phyloP scores from a whole-genome alignment of 2,113 vertebrate genomes.

The Cranoglanis bouderius region DNA sequence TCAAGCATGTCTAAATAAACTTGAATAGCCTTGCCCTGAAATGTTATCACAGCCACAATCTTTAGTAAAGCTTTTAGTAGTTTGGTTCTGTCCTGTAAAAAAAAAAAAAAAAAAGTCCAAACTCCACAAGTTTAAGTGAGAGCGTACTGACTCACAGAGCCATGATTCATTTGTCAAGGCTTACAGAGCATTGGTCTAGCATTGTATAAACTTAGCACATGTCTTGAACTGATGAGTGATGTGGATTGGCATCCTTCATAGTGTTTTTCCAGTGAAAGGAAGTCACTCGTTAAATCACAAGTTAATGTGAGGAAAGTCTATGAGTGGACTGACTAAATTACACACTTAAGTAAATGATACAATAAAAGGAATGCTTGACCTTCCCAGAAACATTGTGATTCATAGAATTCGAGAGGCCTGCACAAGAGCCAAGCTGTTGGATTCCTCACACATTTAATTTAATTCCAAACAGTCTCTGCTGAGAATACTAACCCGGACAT shows the following conservation, averaged over 20 bases:
- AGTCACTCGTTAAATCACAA: slow-evolving; percentile 21
- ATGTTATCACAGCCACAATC: background rate
- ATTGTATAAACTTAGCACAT: slow-evolving; percentile 41
- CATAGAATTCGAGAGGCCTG: background rate
- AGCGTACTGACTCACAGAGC: slow-evolving; percentile 33
- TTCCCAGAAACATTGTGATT: slow-evolving; percentile 35
- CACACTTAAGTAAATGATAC: slow-evolving; percentile 10
- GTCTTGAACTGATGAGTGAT: slow-evolving; percentile 32
- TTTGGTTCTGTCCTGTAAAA: background rate
- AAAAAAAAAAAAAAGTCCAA: background rate
- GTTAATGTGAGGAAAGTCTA: slow-evolving; percentile 26
- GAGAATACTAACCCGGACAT: slow-evolving; percentile 84
- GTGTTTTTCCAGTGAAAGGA: slow-evolving; percentile 30
- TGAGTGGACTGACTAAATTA: slow-evolving; percentile 15
- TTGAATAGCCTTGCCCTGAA: background rate
- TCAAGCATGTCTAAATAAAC: slow-evolving; percentile 20
- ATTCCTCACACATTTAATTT: background rate
- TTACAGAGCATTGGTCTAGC: slow-evolving; percentile 5
- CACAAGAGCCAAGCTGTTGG: background rate
- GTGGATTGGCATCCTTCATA: slow-evolving; percentile 29
- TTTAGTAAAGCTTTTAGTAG: slow-evolving; percentile 27
- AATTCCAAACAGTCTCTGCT: background rate
- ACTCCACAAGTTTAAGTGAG: slow-evolving; percentile 31
- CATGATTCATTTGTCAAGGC: slow-evolving; percentile 40
- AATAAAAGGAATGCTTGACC: slow-evolving; percentile 18